These are phyloP conservation scores for Aleiodes sp. DNA, from an alignment of 1,140 invertebrate genomes.

Conservation along the genomic window DNA sequence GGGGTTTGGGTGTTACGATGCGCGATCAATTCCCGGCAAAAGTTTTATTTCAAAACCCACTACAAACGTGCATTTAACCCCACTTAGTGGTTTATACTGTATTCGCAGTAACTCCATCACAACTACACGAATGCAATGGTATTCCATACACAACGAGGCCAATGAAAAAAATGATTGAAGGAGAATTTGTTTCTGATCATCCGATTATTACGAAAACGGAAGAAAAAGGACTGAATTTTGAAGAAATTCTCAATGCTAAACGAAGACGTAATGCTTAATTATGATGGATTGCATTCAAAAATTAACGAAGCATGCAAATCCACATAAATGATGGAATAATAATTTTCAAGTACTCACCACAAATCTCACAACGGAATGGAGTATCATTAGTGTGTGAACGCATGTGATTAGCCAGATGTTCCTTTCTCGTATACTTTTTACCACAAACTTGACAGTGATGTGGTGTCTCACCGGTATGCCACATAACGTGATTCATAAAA, in stretches of 20 bases:
- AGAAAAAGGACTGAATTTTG: too few relatives aligned
- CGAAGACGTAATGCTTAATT: too few relatives aligned
- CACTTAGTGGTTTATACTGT: slow-evolving; percentile 41
- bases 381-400: slow-evolving; percentile 85
- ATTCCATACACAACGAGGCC: too few relatives aligned
- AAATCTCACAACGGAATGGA: slow-evolving; percentile 82
- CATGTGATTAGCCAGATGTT: slow-evolving; percentile 81
- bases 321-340: background rate
- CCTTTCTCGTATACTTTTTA: slow-evolving; percentile 81
- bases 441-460: slow-evolving; percentile 79
- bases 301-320: background rate
- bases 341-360: slow-evolving; percentile 66
- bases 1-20: slow-evolving; percentile 38
- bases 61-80: slow-evolving; percentile 44
- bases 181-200: too few relatives aligned
- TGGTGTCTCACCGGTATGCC: slow-evolving; percentile 77
- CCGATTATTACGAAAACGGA: too few relatives aligned
- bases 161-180: too few relatives aligned
- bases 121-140: too few relatives aligned
- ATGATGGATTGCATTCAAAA: background rate
- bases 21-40: slow-evolving; percentile 50
- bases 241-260: too few relatives aligned
- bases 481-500: slow-evolving; percentile 74
- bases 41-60: slow-evolving; percentile 54
- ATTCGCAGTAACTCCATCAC: slow-evolving; percentile 31